Evolutionary conservation across 1,140 invertebrate species (phyloP).

Genomic region (Ceratina calcarata): DNA sequence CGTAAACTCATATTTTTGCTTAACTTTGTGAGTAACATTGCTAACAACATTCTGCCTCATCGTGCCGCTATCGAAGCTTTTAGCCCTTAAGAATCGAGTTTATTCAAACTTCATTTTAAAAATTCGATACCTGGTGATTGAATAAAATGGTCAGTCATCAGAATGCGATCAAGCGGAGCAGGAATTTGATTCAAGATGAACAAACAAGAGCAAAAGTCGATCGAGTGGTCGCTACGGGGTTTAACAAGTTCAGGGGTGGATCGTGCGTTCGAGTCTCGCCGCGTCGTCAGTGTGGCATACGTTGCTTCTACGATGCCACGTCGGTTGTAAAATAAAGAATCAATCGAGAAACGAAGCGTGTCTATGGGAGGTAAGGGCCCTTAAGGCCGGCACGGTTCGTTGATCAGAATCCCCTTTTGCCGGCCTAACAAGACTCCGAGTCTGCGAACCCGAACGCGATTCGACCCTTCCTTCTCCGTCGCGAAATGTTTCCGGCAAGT

Average conservation of each 20-base stretch:
- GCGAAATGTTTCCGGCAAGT: conserved; percentile 56
- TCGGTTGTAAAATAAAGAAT: conserved; percentile 80
- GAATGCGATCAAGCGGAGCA: not conserved
- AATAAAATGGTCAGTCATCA: not conserved
- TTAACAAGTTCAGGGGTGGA: conserved; percentile 23
- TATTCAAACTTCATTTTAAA: too few species aligned
- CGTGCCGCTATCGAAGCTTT: too few species aligned
- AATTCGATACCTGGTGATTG: too few species aligned
- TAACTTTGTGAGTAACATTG: too few species aligned
- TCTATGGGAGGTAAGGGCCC: conserved; percentile 66
- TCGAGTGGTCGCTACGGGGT: not conserved
- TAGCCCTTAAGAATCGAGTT: too few species aligned
- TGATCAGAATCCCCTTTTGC: conserved; percentile 74
- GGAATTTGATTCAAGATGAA: not conserved
- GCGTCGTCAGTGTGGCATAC: conserved; percentile 4
- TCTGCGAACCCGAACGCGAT: conserved; percentile 67
- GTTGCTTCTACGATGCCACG: conserved; percentile 66
- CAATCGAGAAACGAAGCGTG: conserved; percentile 80
- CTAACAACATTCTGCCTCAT: too few species aligned
- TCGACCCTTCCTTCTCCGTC: conserved; percentile 62
- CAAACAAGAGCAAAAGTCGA: conserved; percentile 17
- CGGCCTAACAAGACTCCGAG: conserved; percentile 75
- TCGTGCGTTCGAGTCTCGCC: not conserved
- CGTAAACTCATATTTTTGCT: too few species aligned
- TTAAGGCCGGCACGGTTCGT: conserved; percentile 72